Conservation (phyloP, 1,140 invertebrate genomes). For the Lasioglossum albipes region DNA sequence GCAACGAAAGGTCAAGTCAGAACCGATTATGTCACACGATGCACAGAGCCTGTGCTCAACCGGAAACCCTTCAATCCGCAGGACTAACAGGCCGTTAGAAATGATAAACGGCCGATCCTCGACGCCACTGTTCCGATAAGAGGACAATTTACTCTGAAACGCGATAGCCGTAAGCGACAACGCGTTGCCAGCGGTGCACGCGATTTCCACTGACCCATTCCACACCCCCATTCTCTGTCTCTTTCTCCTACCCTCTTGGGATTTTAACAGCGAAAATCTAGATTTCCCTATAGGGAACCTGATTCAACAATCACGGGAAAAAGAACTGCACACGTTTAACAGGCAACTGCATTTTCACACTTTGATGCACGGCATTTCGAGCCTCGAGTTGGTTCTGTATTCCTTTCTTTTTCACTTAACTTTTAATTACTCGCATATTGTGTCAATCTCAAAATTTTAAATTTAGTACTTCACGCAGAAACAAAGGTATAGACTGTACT, state of each 20-base stretch:
- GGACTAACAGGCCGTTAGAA: not conserved
- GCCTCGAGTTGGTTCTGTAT: too few relatives aligned
- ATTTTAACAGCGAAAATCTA: not conserved
- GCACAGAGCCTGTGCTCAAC: not conserved
- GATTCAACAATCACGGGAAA: not conserved
- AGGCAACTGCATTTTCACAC: too few relatives aligned
- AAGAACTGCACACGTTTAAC: too few relatives aligned
- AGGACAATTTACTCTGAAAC: constrained; percentile 21
- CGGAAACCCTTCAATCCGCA: not conserved
- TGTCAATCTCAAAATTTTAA: too few relatives aligned
- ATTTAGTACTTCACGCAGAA: too few relatives aligned
- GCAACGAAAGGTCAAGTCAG: too few relatives aligned
- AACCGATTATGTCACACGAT: too few relatives aligned
- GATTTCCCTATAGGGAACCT: not conserved
- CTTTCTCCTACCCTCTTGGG: not conserved
- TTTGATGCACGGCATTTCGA: too few relatives aligned
- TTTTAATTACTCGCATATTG: too few relatives aligned
- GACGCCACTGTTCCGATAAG: not conserved
- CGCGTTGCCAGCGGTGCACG: not conserved
- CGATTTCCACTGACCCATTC: not conserved
- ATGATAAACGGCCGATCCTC: constrained; percentile 2
- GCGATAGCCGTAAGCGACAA: constrained; percentile 9
- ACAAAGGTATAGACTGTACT: too few relatives aligned
- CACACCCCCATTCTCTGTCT: not conserved
- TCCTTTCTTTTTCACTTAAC: too few relatives aligned